Evolutionary conservation across 2,888 invertebrate species (phyloP).

Genomic region (Watsonalla cultraria): DNA sequence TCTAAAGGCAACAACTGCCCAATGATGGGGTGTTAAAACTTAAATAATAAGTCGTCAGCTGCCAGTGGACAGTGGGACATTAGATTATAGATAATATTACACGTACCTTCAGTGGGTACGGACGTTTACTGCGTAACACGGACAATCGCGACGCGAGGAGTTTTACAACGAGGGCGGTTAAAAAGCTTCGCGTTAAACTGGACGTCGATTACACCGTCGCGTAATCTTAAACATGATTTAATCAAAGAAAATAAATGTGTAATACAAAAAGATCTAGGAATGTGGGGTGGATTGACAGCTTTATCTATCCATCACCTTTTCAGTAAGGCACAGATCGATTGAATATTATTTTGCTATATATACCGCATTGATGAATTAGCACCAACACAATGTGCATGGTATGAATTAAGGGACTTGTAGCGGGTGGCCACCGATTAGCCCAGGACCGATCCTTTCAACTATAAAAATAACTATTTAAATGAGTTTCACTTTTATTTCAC

Average conservation of each 20-base stretch:
- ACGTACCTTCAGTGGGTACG: constrained; percentile 55
- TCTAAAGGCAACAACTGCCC: neutral
- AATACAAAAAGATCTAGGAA: neutral
- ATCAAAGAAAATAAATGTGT: no score
- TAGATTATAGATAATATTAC: constrained; percentile 52
- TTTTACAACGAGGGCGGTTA: constrained; percentile 73
- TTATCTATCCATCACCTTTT: neutral
- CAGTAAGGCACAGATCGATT: no score
- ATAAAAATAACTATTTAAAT: no score
- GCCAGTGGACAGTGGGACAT: constrained; percentile 17
- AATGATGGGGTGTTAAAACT: neutral
- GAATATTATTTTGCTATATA: neutral
- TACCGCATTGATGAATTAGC: no score
- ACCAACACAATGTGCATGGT: no score
- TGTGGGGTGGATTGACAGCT: constrained; percentile 1
- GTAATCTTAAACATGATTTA: constrained; percentile 9
- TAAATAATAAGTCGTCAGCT: neutral
- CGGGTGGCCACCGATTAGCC: no score
- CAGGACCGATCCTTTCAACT: no score
- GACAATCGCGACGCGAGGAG: constrained; percentile 64
- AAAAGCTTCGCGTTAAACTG: constrained; percentile 63
- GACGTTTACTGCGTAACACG: constrained; percentile 73
- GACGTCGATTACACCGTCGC: constrained; percentile 37
- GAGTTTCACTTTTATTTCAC: no score
- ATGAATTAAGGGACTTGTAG: no score